Percentiles rank a stretch among this genome's conserved stretches.
Evolutionary conservation across 2,797 vertebrate species (phyloP).

Genomic region (Bradypodion pumilum): DNA sequence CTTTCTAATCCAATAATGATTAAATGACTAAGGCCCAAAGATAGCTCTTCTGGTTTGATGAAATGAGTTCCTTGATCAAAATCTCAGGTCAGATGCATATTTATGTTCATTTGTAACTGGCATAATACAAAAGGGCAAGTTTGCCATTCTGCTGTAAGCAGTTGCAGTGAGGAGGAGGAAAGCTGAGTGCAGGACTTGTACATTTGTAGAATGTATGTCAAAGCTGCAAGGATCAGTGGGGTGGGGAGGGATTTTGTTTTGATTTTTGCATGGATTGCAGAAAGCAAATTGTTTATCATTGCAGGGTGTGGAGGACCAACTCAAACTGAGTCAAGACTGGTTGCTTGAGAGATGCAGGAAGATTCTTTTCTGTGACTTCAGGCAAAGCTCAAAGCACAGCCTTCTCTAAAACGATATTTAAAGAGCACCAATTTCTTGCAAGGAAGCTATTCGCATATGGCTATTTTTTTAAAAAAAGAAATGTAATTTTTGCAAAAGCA

Average conservation of each 20-base stretch:
- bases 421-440: slow-evolving; percentile 60
- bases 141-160: slow-evolving; percentile 62
- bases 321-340: neutral
- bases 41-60: slow-evolving; percentile 47
- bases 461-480: slow-evolving; percentile 51
- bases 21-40: slow-evolving; percentile 57
- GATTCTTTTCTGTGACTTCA: slow-evolving; percentile 23
- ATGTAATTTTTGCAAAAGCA: slow-evolving; percentile 59
- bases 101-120: slow-evolving; percentile 48
- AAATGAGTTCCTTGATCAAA: slow-evolving; percentile 55
- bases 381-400: rapidly evolving
- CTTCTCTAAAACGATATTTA: slow-evolving; percentile 50
- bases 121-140: slow-evolving; percentile 41
- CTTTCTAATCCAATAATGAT: slow-evolving; percentile 66
- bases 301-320: neutral
- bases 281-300: neutral
- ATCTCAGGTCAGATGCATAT: slow-evolving; percentile 41
- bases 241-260: neutral
- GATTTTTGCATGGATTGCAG: neutral
- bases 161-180: slow-evolving; percentile 42
- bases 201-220: neutral
- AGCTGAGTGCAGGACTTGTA: neutral
- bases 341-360: neutral
- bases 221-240: neutral
- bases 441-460: slow-evolving; percentile 60